These are phyloP conservation scores for Caenorhabditis uteleia DNA, from an alignment of 2,888 invertebrate species.

Conservation along the genomic window DNA sequence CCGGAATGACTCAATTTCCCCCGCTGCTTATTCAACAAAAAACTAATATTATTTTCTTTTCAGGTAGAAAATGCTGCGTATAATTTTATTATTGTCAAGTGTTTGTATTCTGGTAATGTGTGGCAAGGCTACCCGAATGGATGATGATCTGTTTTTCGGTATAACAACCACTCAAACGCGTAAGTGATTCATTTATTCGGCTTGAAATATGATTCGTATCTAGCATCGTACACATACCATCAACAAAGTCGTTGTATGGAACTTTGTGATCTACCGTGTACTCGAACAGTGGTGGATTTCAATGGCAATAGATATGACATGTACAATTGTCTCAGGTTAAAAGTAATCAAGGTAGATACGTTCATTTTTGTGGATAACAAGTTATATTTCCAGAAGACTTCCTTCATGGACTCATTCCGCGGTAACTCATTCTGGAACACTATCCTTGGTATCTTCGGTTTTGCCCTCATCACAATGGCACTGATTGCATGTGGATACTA, in stretches of 20 bases:
- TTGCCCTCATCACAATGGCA: conserved; percentile 15
- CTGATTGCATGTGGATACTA: conserved; percentile 22
- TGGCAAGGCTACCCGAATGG: no score
- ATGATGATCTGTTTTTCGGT: conserved; percentile 27
- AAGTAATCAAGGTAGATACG: conserved; percentile 23
- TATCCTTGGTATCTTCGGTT: conserved; percentile 12
- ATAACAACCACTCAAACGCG: conserved; percentile 28
- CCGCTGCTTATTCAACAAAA: no score
- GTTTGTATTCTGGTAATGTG: no score
- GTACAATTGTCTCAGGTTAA: conserved; percentile 28
- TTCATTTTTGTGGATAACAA: no score
- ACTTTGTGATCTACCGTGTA: conserved; percentile 25
- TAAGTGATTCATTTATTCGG: conserved; percentile 8
- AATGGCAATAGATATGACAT: conserved; percentile 13
- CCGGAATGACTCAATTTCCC: no score
- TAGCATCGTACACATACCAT: conserved; percentile 29
- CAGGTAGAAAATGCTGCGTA: no score
- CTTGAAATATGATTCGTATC: neutral
- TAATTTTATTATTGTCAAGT: no score
- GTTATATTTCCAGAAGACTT: conserved; percentile 9
- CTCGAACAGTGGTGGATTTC: conserved; percentile 21
- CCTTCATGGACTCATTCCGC: conserved; percentile 26
- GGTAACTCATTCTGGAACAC: conserved; percentile 13
- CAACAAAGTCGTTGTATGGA: conserved; percentile 14
- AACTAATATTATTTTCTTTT: no score